Base-by-base conservation (phyloP, 2,888 invertebrate species). In the Griposia aprilina region DNA sequence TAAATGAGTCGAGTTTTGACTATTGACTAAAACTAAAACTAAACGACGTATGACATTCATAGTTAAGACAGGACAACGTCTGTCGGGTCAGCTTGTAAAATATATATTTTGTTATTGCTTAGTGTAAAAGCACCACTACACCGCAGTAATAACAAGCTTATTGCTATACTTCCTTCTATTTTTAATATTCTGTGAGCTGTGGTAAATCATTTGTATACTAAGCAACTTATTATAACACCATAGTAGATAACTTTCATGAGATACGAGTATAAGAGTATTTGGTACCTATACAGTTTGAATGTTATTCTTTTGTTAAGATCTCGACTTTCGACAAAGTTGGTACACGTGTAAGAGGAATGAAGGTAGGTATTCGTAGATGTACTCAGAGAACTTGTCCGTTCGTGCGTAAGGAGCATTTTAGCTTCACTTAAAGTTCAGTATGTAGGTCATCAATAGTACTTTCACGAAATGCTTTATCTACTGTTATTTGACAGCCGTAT, bases 371-470 rank as follows among this genome's bases (percentile, higher is more conserved):
- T 67, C 20, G 30, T 41, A 52, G 57, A 73, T 48, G 67, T 36
- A 48, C 60, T 59, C 13, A 11, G 17, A 72, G 41, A 59, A 59
- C 45, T 50, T 70, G 63, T 45, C 70, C 72, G 13, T 72, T 73
- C 81, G 73, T 69, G 75, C 50, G 74, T 60, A 59, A 41, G n/a
- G 23, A 73, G 66, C 50, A 55, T 59, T 83, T 57, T 50, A 70
- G 52, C 26, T 68, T 74, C 55, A 83, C 74, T 75, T 76, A 57
- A 63, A 80, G 68, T 80, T 74, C 10, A 13, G 30, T 41, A 85
- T 71, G 59, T 83, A 76, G 86, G 86, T 83, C 85, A 74, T 50
- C 30, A 60, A 60, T 60, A 67, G 57, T 55, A 63, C 70, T 62
- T 68, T 26, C 36, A 57, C 26, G 30, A 66, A 74, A 60, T 55